phyloP scores from a whole-genome alignment of 2,113 vertebrate species.

The Sigmodon hispidus region DNA sequence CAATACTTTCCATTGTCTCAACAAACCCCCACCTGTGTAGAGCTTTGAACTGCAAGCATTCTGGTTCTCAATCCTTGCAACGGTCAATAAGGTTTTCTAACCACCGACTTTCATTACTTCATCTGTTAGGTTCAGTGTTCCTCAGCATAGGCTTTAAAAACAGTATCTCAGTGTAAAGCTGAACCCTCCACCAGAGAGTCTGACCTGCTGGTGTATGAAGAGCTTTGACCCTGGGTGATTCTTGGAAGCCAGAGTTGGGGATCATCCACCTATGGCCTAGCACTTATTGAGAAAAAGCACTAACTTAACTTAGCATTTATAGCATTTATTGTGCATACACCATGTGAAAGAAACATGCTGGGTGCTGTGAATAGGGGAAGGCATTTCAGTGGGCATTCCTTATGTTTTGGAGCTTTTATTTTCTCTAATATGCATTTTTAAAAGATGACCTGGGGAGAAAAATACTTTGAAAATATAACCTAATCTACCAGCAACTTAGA shows the following conservation, averaged over 20 bases:
- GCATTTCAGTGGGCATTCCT: neutral
- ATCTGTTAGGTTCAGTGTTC: neutral
- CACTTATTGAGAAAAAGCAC: neutral
- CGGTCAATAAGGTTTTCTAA: neutral
- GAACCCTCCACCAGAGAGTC: neutral
- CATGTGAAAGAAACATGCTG: neutral
- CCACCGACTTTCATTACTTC: neutral
- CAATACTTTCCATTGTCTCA: neutral
- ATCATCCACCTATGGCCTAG: neutral
- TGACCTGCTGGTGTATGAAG: neutral
- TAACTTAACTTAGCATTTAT: neutral
- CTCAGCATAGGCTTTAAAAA: neutral
- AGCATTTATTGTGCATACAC: neutral
- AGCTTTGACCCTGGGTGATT: neutral
- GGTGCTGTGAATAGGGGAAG: neutral
- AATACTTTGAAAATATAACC: neutral
- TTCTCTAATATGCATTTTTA: neutral
- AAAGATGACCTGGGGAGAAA: neutral
- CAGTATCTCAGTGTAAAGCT: neutral
- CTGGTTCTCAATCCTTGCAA: neutral
- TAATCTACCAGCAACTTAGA: constrained; percentile 34
- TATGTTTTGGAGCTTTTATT: neutral
- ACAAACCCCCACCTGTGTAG: neutral
- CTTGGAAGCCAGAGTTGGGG: neutral
- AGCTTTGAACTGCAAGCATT: neutral